A percentile compares a stretch with the other conserved stretches of the same genome.
These are phyloP conservation scores for Conger conger DNA, from an alignment of 2,113 vertebrate species.

Conservation along the genomic window DNA sequence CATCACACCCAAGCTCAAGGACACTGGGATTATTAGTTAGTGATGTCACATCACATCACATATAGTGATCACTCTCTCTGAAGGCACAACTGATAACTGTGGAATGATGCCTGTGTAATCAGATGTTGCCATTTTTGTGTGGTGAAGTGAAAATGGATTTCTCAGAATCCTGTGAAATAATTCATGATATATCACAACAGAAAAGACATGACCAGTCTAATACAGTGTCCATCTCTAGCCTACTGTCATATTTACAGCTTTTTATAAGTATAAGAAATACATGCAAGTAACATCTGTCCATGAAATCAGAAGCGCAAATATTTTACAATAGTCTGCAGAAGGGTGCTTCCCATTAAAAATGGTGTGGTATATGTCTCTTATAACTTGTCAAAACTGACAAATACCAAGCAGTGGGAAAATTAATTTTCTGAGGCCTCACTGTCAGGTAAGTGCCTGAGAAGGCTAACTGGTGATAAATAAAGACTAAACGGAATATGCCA, in stretches of 20 bases:
- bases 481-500: constrained; percentile 19
- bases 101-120: background rate
- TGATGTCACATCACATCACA: background rate
- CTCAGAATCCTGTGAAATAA: background rate
- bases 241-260: no score
- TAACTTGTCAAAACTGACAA: constrained; percentile 5
- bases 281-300: background rate
- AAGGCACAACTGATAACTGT: background rate
- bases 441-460: constrained; percentile 20
- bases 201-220: background rate
- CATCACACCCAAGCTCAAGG: background rate
- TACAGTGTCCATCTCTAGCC: background rate
- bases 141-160: background rate
- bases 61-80: background rate
- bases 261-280: background rate
- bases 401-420: background rate
- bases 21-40: background rate
- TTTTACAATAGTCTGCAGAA: background rate
- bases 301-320: background rate
- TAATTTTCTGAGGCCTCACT: constrained; percentile 2
- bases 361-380: background rate
- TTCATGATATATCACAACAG: background rate
- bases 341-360: background rate
- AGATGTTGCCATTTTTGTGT: background rate
- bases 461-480: constrained; percentile 29